phyloP scores from a whole-genome alignment of 2,113 vertebrate genomes.

The Athene noctua region DNA sequence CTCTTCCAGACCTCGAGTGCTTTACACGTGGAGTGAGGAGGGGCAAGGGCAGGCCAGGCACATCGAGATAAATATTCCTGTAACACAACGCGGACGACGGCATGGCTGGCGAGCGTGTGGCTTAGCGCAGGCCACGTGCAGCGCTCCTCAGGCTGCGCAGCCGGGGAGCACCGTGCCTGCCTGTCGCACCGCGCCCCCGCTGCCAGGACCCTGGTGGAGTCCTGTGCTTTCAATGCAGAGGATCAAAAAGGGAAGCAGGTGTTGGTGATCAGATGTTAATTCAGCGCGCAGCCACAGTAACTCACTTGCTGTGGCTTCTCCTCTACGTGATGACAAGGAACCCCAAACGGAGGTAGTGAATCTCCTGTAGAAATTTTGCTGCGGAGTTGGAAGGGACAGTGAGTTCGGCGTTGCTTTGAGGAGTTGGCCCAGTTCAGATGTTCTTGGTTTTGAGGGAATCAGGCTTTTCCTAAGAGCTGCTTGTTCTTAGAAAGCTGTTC shows the following conservation, averaged over 20 bases:
- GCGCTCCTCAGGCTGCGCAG: neutral
- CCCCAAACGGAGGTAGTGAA: neutral
- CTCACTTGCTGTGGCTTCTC: neutral
- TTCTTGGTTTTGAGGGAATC: neutral
- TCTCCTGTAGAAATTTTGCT: neutral
- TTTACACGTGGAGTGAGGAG: neutral
- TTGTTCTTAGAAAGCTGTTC: neutral
- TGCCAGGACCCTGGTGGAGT: neutral
- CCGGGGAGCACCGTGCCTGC: neutral
- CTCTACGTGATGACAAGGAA: neutral
- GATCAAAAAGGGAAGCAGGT: neutral
- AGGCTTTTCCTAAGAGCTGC: neutral
- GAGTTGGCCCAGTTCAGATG: neutral
- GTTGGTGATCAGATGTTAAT: neutral
- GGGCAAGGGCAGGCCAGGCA: neutral
- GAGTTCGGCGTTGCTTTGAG: neutral
- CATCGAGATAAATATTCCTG: neutral
- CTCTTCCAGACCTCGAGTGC: neutral
- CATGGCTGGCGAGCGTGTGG: fast-evolving
- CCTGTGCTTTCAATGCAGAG: neutral
- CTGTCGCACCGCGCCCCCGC: neutral
- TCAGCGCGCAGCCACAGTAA: neutral
- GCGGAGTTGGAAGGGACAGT: neutral
- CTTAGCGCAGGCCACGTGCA: neutral
- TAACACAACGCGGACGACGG: neutral